Evolutionary conservation across 2,888 invertebrate genomes (phyloP), one percentile per base, ranked within the genome.

Genomic region (Melieria omissa): DNA sequence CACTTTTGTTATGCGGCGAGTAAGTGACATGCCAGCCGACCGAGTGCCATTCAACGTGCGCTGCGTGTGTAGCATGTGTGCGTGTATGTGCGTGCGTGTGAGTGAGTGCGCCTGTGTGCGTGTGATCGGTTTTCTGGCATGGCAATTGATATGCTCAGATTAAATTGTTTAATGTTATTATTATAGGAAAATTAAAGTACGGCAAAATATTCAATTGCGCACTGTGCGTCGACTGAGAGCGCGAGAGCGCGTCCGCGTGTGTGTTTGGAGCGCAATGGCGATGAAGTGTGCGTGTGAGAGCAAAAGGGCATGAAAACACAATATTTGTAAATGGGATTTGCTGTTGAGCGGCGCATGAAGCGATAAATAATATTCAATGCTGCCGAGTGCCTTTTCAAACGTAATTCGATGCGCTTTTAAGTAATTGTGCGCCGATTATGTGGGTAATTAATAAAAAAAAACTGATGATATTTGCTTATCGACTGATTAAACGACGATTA

Each of bases 101-200:
- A 10, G 46, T 62, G 52, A 54, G 46, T 63, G 63, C 44, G 47
- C 42, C 9, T 63, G 46, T 63, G 63, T 52, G 47, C 42, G 12
- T 61, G 57, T 46, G 54, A 45, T 65, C 58, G n/a, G 14, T 58
- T 41, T 29, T 58, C 41, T 46, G 29, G 29, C 7, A 29, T 75
- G 77, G 80, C 81, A 82, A 82, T 83, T 82, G 81, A 82, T 82
- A 82, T 83, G 82, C 82, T 82, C 83, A 83, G 81, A 82, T 82
- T 82, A 82, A 82, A 83, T 83, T 82, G 81, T 81, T 81, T 83
- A 81, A 83, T 83, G 84, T 83, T 83, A 82, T 74, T 83, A 83
- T 83, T 81, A 81, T 82, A 79, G 83, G 81, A 76, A 81, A 81
- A 81, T 81, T 81, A 82, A 81, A 82, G 80, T 83, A 80, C 54